phyloP scores from a whole-genome alignment of 2,797 vertebrate genomes.

The Myoxocephalus aenaeus region DNA sequence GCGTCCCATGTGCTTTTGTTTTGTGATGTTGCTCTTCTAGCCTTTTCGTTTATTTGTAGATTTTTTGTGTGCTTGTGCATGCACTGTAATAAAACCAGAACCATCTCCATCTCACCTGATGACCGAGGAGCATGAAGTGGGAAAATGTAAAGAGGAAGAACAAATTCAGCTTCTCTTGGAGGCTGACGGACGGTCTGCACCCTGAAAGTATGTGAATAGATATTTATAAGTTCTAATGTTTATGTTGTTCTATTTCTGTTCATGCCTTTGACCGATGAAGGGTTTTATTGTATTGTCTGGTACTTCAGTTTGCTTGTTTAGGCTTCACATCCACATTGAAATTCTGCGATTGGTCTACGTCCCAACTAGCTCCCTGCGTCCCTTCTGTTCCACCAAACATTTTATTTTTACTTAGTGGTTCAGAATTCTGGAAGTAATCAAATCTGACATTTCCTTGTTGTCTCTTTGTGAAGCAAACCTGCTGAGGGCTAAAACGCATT shows the following conservation, averaged over 20 bases:
- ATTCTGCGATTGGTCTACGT: slow-evolving; percentile 10
- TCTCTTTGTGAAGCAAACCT: neutral
- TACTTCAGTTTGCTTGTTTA: slow-evolving; percentile 42
- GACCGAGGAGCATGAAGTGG: slow-evolving; percentile 58
- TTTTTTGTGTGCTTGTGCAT: slow-evolving; percentile 42
- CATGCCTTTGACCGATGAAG: slow-evolving; percentile 23
- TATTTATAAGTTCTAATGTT: slow-evolving; percentile 64
- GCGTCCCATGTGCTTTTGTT: slow-evolving; percentile 58
- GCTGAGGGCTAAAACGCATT: neutral
- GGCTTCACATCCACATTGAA: slow-evolving; percentile 48
- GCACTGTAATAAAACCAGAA: slow-evolving; percentile 61
- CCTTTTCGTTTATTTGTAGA: slow-evolving; percentile 53
- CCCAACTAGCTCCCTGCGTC: neutral
- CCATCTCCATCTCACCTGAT: slow-evolving; percentile 67
- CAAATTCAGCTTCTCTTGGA: slow-evolving; percentile 69
- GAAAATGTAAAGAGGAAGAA: slow-evolving; percentile 69
- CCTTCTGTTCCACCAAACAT: neutral
- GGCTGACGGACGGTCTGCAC: slow-evolving; percentile 62
- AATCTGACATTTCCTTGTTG: neutral
- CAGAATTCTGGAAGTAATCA: neutral
- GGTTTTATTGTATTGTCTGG: slow-evolving; percentile 17
- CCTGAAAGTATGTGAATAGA: slow-evolving; percentile 73
- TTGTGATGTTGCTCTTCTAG: slow-evolving; percentile 55
- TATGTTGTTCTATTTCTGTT: slow-evolving; percentile 55
- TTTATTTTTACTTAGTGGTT: neutral